phyloP scores from a whole-genome alignment of 2,888 invertebrate species.

The Apantesis nais region DNA sequence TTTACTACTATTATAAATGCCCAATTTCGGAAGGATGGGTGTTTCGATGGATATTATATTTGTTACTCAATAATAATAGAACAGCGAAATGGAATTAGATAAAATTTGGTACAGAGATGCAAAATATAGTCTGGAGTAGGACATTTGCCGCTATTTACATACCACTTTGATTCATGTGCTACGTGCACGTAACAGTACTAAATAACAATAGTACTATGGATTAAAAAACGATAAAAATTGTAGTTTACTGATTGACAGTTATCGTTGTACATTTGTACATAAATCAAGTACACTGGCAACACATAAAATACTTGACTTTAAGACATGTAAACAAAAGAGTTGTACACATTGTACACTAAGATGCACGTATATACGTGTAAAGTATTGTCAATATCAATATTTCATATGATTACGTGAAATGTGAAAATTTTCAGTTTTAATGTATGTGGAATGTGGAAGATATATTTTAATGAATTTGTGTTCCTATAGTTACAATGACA shows the following conservation, averaged over 20 bases:
- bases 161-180: not conserved
- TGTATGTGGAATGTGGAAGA: too few relatives aligned
- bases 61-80: not conserved
- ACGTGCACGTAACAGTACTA: not conserved
- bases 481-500: not conserved
- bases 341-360: not conserved
- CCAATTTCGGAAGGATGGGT: too few relatives aligned
- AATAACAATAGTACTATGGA: conserved; percentile 1
- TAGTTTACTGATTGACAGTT: not conserved
- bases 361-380: not conserved
- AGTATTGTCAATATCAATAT: too few relatives aligned
- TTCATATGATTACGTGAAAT: too few relatives aligned
- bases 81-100: not conserved
- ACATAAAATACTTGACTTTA: not conserved
- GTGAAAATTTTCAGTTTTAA: too few relatives aligned
- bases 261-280: not conserved
- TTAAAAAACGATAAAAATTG: not conserved
- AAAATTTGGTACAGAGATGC: too few relatives aligned
- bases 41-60: not conserved
- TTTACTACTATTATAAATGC: too few relatives aligned
- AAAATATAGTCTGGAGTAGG: not conserved
- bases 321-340: not conserved
- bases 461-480: too few relatives aligned
- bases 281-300: not conserved
- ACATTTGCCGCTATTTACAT: too few relatives aligned